phyloP scores from a whole-genome alignment of 2,797 vertebrate genomes.

The Mastacembelus armatus region DNA sequence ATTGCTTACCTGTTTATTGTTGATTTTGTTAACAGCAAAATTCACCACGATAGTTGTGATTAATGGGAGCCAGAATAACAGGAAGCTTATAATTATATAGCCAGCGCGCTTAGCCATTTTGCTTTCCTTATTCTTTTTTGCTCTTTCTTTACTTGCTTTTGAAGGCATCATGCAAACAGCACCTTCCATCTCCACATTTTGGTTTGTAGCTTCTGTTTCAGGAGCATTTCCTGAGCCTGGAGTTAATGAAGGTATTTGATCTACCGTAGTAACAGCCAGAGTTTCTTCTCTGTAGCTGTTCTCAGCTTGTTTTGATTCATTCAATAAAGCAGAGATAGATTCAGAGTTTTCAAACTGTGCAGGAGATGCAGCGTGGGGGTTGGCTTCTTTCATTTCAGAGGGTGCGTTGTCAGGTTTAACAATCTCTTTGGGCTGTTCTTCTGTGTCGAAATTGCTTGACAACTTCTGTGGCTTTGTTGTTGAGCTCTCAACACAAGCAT shows the following conservation, averaged over 20 bases:
- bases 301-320: conserved; percentile 31
- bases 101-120: conserved; percentile 84
- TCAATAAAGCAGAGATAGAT: conserved; percentile 30
- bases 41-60: conserved; percentile 77
- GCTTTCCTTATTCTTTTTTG: conserved; percentile 79
- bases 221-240: conserved; percentile 25
- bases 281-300: conserved; percentile 14
- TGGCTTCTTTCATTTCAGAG: conserved; percentile 47
- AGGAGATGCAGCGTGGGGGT: not conserved
- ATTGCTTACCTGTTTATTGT: conserved; percentile 69
- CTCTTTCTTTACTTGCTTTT: conserved; percentile 71
- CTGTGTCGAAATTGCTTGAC: conserved; percentile 29
- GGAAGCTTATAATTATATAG: conserved; percentile 84
- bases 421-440: conserved; percentile 32
- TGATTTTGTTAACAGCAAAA: conserved; percentile 47
- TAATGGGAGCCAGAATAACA: conserved; percentile 84
- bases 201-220: conserved; percentile 16
- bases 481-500: conserved; percentile 28
- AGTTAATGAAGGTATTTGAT: conserved; percentile 42
- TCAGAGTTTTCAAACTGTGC: conserved; percentile 32
- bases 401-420: conserved; percentile 25
- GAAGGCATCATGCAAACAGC: conserved; percentile 86
- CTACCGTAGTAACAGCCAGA: conserved; percentile 8
- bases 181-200: conserved; percentile 50
- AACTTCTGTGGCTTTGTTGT: conserved; percentile 30